Base-by-base conservation (phyloP, 35 echinoderm and acorn worm genomes). In the Hemicentrotus pulcherrimus region DNA sequence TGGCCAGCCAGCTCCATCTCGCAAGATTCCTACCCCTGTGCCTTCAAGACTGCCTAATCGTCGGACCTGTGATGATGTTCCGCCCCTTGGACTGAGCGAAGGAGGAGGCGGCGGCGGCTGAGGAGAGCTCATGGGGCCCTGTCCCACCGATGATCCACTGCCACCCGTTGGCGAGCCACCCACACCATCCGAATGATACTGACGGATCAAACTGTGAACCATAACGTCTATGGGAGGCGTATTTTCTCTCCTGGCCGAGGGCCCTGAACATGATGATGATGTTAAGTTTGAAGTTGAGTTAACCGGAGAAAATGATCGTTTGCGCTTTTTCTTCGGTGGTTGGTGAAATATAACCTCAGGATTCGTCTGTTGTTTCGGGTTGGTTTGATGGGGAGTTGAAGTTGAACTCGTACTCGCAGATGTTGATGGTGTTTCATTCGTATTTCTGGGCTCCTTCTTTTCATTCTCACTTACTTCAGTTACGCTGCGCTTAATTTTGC, bases 1-100 rank as follows among this genome's bases (percentile, higher is more conserved):
- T 31, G 91, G 91, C 91, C 91, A 93, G 3, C 91, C 91, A 55
- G 91, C 91, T 31, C 91, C 91, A 47, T 93, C 91, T 58, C 91
- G 32, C 48, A 93, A 58, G 30, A 93, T 50, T 13, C 48, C 91
- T 13, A 93, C 91, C n/a, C 91, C 91, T 22, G 88, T 90, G 12
- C 88, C 88, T 32, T 45, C 88, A 2, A 46, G 88, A 24, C 46
- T 32, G 32, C 32, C 88, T 32, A 45, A 24, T 9, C 46, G 11
- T 41, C 31, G 88, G 2, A 28, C 31, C 88, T 90, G 88, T 22
- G 88, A 9, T 6, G 88, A 46, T 18, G 88, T 47, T 15, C 88
- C 88, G 32, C 32, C 32, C 19, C 88, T 33, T 90, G 88, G 88
- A 46, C 88, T 90, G 2, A 24, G 32, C 32, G 32, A 18, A 16